A percentile compares a stretch with the other conserved stretches of the same genome.
Conservation (phyloP, 1,140 invertebrate genomes). For the Branchinecta lynchi region DNA sequence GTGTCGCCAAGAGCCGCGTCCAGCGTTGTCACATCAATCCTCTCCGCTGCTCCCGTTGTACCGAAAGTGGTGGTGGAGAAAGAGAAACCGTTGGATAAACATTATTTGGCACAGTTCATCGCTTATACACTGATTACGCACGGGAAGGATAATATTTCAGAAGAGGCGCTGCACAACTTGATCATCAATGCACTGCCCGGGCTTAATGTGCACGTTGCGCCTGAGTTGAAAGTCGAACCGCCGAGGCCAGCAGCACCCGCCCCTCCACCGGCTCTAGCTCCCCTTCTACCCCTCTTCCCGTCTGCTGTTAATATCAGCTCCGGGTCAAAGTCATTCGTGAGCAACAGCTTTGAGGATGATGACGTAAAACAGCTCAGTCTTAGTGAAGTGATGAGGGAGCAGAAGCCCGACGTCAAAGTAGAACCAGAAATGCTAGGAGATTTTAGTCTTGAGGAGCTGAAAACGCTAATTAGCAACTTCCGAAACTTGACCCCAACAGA, state of each 20-base stretch:
- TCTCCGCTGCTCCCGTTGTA: not conserved
- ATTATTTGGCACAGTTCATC: not conserved
- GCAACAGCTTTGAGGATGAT: conserved; percentile 6
- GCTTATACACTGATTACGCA: not conserved
- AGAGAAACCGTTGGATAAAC: not conserved
- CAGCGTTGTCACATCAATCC: not conserved
- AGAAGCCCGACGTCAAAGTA: conserved; percentile 23
- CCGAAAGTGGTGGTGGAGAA: not conserved
- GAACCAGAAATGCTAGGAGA: conserved; percentile 40
- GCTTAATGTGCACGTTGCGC: not conserved
- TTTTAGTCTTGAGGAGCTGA: conserved; percentile 53
- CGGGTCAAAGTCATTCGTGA: not conserved
- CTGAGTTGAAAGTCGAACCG: not conserved
- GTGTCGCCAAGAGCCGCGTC: not conserved
- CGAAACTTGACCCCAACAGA: conserved; percentile 55
- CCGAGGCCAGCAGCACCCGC: not conserved
- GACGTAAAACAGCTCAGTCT: not conserved
- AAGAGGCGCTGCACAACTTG: not conserved
- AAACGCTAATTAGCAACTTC: conserved; percentile 57
- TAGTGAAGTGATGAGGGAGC: not conserved
- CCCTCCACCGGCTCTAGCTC: not conserved
- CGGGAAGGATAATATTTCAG: not conserved
- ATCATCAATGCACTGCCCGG: not conserved
- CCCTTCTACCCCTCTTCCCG: not conserved
- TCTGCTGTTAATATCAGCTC: not conserved